Evolutionary conservation across 2,113 vertebrate species (phyloP).

Genomic region (Protobothrops flavoviridis): DNA sequence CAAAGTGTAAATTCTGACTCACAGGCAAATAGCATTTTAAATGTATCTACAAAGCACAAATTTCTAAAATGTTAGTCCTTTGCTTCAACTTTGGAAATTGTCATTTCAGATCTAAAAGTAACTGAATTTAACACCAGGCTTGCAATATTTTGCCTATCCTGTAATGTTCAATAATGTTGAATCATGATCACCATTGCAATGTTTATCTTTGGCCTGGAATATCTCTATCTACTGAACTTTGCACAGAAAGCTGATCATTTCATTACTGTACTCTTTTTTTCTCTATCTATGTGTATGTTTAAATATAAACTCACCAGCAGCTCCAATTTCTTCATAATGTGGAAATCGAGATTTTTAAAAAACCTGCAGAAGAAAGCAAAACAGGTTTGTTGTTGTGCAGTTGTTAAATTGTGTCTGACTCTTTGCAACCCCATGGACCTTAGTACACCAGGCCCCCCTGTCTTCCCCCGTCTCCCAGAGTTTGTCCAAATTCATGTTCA

Average conservation of each 20-base stretch:
- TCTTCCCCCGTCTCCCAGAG: not conserved
- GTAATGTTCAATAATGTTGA: not conserved
- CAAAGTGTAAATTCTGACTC: not conserved
- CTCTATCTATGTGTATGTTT: not conserved
- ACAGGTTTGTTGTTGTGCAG: not conserved
- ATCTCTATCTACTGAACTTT: not conserved
- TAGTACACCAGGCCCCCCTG: not conserved
- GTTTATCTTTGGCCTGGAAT: not conserved
- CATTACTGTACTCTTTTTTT: not conserved
- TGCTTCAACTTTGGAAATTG: not conserved
- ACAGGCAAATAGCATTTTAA: not conserved
- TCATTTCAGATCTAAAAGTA: not conserved
- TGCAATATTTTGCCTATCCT: not conserved
- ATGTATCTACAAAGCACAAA: not conserved
- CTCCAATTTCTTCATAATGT: not conserved
- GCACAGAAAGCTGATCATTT: not conserved
- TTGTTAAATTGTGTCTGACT: not conserved
- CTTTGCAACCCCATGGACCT: not conserved
- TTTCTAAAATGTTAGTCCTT: not conserved
- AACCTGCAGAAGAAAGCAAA: not conserved
- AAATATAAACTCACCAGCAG: not conserved
- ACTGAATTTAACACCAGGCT: not conserved
- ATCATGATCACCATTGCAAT: not conserved
- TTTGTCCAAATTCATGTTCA: not conserved
- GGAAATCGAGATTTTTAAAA: not conserved